A percentile compares a stretch with the other conserved stretches of the same genome.
These are phyloP conservation scores for Pomacea maculata DNA, from an alignment of 1,140 invertebrate species.

Conservation along the genomic window DNA sequence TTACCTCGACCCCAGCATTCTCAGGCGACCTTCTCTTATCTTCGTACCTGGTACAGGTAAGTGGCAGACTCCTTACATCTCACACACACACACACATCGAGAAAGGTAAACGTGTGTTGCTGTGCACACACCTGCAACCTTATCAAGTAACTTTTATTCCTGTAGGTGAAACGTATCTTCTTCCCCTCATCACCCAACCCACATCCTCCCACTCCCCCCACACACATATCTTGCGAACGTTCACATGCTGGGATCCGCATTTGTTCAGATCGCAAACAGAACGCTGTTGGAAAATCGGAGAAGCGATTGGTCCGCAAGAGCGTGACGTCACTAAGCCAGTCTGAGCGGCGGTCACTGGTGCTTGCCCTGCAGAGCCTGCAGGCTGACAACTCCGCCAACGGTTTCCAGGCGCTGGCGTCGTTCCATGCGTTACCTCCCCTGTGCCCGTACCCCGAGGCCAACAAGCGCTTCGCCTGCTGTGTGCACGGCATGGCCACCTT, in stretches of 20 bases:
- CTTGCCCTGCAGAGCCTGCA: conserved; percentile 29
- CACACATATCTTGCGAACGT: too few species aligned
- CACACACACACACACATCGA: too few species aligned
- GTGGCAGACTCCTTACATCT: neutral
- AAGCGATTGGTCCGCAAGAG: conserved; percentile 22
- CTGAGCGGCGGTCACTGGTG: conserved; percentile 25
- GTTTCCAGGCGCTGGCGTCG: conserved; percentile 34
- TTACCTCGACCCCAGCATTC: conserved; percentile 11
- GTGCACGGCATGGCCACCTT: conserved; percentile 40
- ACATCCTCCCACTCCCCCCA: too few species aligned
- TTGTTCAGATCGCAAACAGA: conserved; percentile 8
- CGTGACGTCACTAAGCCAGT: conserved; percentile 21
- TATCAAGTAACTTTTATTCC: too few species aligned
- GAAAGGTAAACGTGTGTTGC: too few species aligned
- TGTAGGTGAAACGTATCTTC: too few species aligned
- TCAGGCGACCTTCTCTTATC: conserved; percentile 28
- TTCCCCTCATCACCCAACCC: too few species aligned
- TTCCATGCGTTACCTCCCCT: conserved; percentile 39
- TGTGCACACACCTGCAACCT: too few species aligned
- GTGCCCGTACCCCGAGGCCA: conserved; percentile 31
- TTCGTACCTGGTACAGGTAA: conserved; percentile 34
- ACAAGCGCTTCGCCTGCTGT: conserved; percentile 35
- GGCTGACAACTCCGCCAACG: conserved; percentile 31
- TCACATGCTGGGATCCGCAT: too few species aligned
- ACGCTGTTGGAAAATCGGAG: conserved; percentile 6